Evolutionary conservation across 2,113 vertebrate genomes (phyloP).

Genomic region (Turdus rufiventris): DNA sequence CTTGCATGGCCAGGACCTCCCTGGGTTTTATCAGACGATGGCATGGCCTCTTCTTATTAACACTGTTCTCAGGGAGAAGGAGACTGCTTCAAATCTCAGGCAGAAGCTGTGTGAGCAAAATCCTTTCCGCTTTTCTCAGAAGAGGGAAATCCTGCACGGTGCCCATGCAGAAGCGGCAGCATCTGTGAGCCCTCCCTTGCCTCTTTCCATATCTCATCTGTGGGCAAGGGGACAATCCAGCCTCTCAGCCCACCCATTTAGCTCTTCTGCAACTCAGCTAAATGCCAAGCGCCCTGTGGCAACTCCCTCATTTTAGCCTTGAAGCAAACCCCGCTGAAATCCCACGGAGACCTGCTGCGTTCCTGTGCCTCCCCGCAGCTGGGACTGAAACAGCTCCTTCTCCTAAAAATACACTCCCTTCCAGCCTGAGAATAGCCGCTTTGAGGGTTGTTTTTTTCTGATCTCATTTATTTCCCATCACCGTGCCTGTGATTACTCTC

Average conservation of each 20-base stretch:
- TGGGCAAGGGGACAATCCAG: background rate
- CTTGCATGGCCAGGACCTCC: fast-evolving
- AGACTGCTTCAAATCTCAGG: background rate
- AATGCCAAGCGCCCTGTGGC: background rate
- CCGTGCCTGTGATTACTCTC: slow-evolving; percentile 8
- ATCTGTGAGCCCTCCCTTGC: background rate
- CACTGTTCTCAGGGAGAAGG: background rate
- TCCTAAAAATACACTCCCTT: background rate
- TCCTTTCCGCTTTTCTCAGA: background rate
- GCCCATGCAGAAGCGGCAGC: fast-evolving
- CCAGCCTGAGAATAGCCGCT: background rate
- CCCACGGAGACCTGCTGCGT: background rate
- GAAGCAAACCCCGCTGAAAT: background rate
- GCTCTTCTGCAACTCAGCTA: background rate
- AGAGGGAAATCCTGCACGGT: background rate
- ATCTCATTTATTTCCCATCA: slow-evolving; percentile 16
- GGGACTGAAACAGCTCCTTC: background rate
- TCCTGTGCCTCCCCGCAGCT: background rate
- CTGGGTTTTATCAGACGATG: background rate
- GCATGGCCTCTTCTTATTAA: background rate
- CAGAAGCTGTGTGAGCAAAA: background rate
- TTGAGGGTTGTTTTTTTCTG: background rate
- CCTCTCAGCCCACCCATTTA: background rate
- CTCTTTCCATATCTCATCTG: background rate
- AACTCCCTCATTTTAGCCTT: background rate